Percentiles rank a stretch among this genome's conserved stretches.
These are phyloP conservation scores for Chiloscyllium punctatum DNA, from an alignment of 2,797 vertebrate species.

Conservation along the genomic window DNA sequence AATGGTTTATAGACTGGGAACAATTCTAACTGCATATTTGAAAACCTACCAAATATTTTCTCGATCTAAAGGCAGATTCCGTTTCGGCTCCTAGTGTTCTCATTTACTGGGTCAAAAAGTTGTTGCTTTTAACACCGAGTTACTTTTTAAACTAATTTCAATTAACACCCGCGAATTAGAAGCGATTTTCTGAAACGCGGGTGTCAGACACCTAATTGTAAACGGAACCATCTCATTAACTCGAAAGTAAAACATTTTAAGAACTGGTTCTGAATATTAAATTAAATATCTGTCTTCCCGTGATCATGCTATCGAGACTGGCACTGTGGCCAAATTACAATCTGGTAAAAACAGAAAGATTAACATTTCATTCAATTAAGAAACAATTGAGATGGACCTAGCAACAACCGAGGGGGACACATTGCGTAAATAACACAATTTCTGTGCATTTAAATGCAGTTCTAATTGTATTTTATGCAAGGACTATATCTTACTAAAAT, in stretches of 20 bases:
- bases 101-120: not conserved
- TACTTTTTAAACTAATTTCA: not conserved
- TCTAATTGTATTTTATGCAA: not conserved
- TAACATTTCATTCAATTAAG: not conserved
- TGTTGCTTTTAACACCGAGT: slow-evolving; percentile 9
- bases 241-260: not conserved
- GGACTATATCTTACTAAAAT: not conserved
- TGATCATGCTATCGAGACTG: not conserved
- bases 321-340: not conserved
- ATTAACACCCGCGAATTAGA: slow-evolving; percentile 12
- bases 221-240: not conserved
- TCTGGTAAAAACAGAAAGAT: not conserved
- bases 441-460: too few species aligned
- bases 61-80: not conserved
- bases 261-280: not conserved
- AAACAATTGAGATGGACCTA: not conserved
- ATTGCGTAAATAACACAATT: not conserved
- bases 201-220: not conserved
- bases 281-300: not conserved
- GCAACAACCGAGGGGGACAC: not conserved
- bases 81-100: not conserved
- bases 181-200: not conserved
- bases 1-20: too few species aligned
- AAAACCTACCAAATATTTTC: not conserved
- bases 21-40: not conserved